These are phyloP conservation scores for Cynodonichthys magdalenae DNA, from an alignment of 2,797 vertebrate genomes.

Conservation along the genomic window DNA sequence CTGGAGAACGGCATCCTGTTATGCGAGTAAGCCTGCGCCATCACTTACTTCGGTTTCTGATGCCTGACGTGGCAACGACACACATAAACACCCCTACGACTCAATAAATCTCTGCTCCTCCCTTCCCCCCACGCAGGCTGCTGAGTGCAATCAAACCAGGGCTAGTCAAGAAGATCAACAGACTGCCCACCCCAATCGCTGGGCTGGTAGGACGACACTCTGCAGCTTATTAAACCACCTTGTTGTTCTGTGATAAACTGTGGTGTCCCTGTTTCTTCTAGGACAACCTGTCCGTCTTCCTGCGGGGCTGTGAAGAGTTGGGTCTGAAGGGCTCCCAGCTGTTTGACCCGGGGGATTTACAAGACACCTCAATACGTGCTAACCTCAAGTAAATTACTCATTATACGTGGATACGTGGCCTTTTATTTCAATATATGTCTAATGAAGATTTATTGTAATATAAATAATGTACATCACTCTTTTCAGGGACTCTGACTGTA, in stretches of 20 bases:
- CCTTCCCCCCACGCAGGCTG: constrained; percentile 81
- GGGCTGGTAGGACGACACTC: constrained; percentile 89
- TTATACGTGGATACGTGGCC: background rate
- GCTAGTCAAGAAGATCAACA: constrained; percentile 97
- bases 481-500: constrained; percentile 87
- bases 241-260: constrained; percentile 39
- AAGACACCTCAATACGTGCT: constrained; percentile 90
- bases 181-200: constrained; percentile 94
- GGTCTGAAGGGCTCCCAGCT: constrained; percentile 95
- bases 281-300: constrained; percentile 96
- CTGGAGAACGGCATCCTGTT: constrained; percentile 97
- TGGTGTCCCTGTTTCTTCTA: constrained; percentile 60
- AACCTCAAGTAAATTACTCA: constrained; percentile 86
- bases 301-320: constrained; percentile 94
- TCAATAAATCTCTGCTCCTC: constrained; percentile 42
- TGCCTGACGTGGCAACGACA: constrained; percentile 25
- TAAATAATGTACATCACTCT: constrained; percentile 33
- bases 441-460: background rate
- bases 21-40: constrained; percentile 91
- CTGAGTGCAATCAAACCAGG: constrained; percentile 96
- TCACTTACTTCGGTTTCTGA: constrained; percentile 36
- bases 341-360: constrained; percentile 96
- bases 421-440: background rate
- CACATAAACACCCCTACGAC: constrained; percentile 27
- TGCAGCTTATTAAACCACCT: constrained; percentile 14